Base-by-base conservation (phyloP, 2,797 vertebrate species). In the Pangasius larnaudii region DNA sequence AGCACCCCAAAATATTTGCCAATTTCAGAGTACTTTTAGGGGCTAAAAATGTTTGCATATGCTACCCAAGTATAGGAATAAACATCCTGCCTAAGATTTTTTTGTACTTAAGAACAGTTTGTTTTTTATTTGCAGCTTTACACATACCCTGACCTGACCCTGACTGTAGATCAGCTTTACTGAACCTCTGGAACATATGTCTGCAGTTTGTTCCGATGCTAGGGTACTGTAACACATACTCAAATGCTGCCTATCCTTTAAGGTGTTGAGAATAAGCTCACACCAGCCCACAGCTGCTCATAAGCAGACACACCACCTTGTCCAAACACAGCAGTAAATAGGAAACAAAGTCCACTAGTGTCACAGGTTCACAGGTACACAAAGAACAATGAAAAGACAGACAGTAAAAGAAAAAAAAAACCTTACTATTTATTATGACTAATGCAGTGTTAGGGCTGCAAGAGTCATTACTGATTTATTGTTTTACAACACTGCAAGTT, bases 331-430 rank as follows among this genome's bases (percentile, higher is more conserved):
- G 51, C 63, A 53, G 7, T 27, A 79, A 14, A 74, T 42, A 89
- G 53, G 82, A 85, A 83, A 87, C 87, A 91, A 90, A 87, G 89
- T 90, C 86, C 74, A 85, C 18, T 24, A 7, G 80, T 30, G 36
- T 27, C 51, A 86, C 61, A 79, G 16, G 79, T 75, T 36, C 30
- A 86, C 22, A 86, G 39, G 42, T 19, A 49, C 27, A 71, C 33
- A 42, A 53, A 87, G 33, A 88, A 79, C 84, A 72, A 67, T 53
- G 22, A 63, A 86, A 88, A 1, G 85, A 78, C 36, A 84, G 80
- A 87, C 67, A 81, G 24, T 53, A 77, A 36, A 49, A 33, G 69
- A 39, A 53, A 71, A 74, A 36, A 49, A 75, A n/a, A 36, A 11
- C 77, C 33, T 30, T 30, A n/a, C n/a, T 27, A 9, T 67, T 79